Evolutionary conservation across 1,140 invertebrate species (phyloP), one percentile per base, ranked within the genome.

Genomic region (Oryzaephilus surinamensis): DNA sequence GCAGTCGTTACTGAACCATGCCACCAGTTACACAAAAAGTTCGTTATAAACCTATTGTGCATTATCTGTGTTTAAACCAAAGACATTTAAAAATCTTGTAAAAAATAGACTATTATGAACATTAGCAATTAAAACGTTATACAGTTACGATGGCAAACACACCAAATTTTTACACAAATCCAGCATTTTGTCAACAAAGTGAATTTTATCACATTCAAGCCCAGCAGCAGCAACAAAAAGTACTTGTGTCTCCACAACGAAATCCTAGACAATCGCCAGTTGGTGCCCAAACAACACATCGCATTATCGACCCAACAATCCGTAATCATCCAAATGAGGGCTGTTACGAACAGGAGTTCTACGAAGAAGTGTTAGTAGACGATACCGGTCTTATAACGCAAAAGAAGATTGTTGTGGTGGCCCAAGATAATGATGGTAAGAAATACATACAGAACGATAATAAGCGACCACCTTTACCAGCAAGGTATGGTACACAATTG

Each of bases 111-210:
- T 19, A 35, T 38, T 14, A 38, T 28, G 23, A 13, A 37, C 33
- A 35, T 14, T 19, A 6, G 13, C 8, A 19, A 14, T 15, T 12
- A 14, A 19, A n/a, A 31, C 28, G 13, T 32, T 11, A 39, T 46
- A 18, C n/a, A n/a, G n/a, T n/a, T n/a, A n/a, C n/a, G 15, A 55
- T 52, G 48, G 52, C 47, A 19, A 45, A 12, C 4, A 42, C 50
- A 35, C 41, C 36, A 19, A 52, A 58, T 41, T 61, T 77, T 48
- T 83, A 84, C 52, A 76, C 77, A 1, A 84, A 84, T 51, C 79
- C 79, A 10, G 80, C 80, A 0, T 84, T 84, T 50, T 82, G 79
- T 54, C 71, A 76, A 10, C 76, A 82, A 60, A 82, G 79, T 51
- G 81, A 84, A 52, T 77, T 72, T 29, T 58, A 65, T 10, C 66